phyloP scores from a whole-genome alignment of 1,140 invertebrate genomes.

The Venustaconcha ellipsiformis region DNA sequence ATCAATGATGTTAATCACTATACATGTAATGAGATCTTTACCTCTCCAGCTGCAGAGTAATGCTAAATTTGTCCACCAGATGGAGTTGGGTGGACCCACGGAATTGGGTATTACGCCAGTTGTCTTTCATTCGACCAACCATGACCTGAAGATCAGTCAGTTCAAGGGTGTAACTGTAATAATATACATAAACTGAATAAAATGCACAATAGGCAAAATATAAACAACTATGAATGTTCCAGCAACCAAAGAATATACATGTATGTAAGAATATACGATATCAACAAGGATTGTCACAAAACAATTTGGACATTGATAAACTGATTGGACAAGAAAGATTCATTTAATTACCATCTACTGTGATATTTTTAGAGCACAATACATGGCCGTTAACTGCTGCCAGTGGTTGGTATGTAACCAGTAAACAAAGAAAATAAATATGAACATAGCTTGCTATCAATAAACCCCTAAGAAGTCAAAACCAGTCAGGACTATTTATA shows the following conservation, averaged over 20 bases:
- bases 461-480: no score
- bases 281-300: no score
- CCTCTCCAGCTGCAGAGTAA: constrained; percentile 80
- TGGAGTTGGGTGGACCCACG: constrained; percentile 84
- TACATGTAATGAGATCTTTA: constrained; percentile 20
- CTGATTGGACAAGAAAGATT: no score
- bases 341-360: no score
- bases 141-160: constrained; percentile 89
- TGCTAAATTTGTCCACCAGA: constrained; percentile 91
- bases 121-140: constrained; percentile 87
- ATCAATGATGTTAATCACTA: no score
- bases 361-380: no score
- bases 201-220: neutral
- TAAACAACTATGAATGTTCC: neutral
- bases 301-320: no score
- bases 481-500: no score
- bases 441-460: no score
- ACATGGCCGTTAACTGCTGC: no score
- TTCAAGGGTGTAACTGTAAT: constrained; percentile 81
- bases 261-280: neutral
- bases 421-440: no score
- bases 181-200: neutral
- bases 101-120: constrained; percentile 88
- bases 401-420: no score
- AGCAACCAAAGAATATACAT: neutral